Evolutionary conservation across 2,888 invertebrate genomes (phyloP).

Genomic region (Pollenia griseotomentosa): DNA sequence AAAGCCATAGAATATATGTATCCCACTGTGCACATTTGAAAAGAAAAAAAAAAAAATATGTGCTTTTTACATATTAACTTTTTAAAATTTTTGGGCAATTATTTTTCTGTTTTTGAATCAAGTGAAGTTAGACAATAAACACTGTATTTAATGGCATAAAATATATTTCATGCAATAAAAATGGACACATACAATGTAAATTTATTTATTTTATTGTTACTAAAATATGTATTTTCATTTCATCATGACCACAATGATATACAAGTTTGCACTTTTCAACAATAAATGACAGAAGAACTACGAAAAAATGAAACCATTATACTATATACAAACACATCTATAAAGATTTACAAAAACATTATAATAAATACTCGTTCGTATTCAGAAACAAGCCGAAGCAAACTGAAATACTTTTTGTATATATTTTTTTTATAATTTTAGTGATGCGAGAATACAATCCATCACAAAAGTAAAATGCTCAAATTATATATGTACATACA

Average conservation of each 20-base stretch:
- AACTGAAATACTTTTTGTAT: neutral
- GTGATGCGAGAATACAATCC: constrained; percentile 52
- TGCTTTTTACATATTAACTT: neutral
- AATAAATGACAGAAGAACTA: constrained; percentile 57
- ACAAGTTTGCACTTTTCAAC: constrained; percentile 44
- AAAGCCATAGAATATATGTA: too few relatives aligned
- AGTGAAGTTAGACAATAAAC: constrained; percentile 54
- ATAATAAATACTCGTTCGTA: constrained; percentile 30
- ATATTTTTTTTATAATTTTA: constrained; percentile 20
- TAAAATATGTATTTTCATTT: neutral
- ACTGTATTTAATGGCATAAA: constrained; percentile 48
- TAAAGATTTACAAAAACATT: constrained; percentile 8
- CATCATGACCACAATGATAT: constrained; percentile 24
- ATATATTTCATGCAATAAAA: constrained; percentile 16
- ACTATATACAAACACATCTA: neutral
- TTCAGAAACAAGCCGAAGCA: constrained; percentile 14
- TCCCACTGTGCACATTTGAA: too few relatives aligned
- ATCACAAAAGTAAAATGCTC: constrained; percentile 59
- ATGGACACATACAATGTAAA: neutral
- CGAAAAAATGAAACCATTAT: neutral
- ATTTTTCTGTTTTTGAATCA: constrained; percentile 36
- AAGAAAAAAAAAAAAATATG: too few relatives aligned
- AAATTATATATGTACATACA: constrained; percentile 52
- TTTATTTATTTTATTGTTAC: constrained; percentile 13
- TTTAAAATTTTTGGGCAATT: constrained; percentile 23